Evolutionary conservation across 2,797 vertebrate genomes (phyloP).

Genomic region (Hylomyscus alleni): DNA sequence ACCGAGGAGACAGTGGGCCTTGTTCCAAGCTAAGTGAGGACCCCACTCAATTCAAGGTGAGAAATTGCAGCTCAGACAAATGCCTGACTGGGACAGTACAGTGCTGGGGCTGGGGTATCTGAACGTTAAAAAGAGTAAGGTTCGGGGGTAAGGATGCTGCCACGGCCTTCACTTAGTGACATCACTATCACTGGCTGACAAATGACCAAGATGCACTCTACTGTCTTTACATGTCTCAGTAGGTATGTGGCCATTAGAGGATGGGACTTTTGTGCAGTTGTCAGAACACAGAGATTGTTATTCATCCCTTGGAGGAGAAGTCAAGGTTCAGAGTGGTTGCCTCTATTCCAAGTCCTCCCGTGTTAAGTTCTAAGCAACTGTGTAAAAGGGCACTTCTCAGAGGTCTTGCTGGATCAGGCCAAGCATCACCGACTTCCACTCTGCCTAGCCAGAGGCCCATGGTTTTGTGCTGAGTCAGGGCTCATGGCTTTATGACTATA

Average conservation of each 20-base stretch:
- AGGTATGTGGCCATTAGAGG: background rate
- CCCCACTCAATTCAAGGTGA: background rate
- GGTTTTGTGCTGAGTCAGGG: background rate
- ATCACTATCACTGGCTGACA: background rate
- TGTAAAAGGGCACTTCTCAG: background rate
- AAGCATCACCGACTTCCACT: background rate
- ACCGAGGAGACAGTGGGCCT: no score
- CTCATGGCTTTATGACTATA: background rate
- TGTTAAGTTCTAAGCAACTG: background rate
- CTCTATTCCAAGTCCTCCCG: background rate
- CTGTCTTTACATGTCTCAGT: background rate
- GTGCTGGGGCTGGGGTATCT: background rate
- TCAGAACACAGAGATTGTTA: background rate
- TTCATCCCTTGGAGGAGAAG: no score
- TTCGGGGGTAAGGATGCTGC: background rate
- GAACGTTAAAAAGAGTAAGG: background rate
- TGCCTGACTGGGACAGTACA: background rate
- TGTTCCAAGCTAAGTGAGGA: background rate
- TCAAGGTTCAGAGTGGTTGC: no score
- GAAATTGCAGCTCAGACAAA: background rate
- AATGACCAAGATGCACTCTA: background rate
- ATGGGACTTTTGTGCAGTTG: background rate
- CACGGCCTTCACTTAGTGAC: background rate
- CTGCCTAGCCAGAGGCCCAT: background rate
- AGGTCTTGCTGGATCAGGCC: background rate